phyloP scores from a whole-genome alignment of 2,888 invertebrate genomes.

The Chrysotoxum bicinctum region DNA sequence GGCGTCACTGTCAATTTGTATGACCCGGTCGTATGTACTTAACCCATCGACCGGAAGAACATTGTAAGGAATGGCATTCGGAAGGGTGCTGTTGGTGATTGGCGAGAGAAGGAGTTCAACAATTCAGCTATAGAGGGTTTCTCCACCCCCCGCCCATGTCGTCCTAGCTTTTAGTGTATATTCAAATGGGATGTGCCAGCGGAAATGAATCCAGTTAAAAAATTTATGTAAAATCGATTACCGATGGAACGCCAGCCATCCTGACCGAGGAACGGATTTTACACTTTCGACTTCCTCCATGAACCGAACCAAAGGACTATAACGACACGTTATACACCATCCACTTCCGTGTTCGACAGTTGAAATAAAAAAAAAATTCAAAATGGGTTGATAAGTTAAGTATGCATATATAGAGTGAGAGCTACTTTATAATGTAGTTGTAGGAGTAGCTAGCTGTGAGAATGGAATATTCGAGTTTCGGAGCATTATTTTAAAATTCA shows the following conservation, averaged over 20 bases:
- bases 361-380: slow-evolving; percentile 1
- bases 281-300: slow-evolving; percentile 49
- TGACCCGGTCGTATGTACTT: slow-evolving; percentile 30
- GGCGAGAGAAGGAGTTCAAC: neutral
- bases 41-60: slow-evolving; percentile 65
- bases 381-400: slow-evolving; percentile 36
- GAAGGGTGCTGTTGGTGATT: slow-evolving; percentile 56
- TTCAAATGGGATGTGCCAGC: slow-evolving; percentile 43
- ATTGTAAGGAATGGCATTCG: slow-evolving; percentile 62
- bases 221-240: slow-evolving; percentile 69
- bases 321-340: slow-evolving; percentile 43
- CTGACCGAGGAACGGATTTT: slow-evolving; percentile 51
- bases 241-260: slow-evolving; percentile 28
- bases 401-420: slow-evolving; percentile 5
- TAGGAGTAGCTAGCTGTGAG: neutral
- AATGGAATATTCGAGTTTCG: neutral
- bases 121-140: neutral
- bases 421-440: neutral
- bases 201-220: slow-evolving; percentile 58
- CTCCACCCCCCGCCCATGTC: neutral
- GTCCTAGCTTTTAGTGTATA: neutral
- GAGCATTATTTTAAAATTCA: neutral
- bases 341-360: slow-evolving; percentile 36
- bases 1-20: slow-evolving; percentile 42
- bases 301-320: neutral